phyloP scores from a whole-genome alignment of 1,140 invertebrate genomes.

The Drosophila asahinai region DNA sequence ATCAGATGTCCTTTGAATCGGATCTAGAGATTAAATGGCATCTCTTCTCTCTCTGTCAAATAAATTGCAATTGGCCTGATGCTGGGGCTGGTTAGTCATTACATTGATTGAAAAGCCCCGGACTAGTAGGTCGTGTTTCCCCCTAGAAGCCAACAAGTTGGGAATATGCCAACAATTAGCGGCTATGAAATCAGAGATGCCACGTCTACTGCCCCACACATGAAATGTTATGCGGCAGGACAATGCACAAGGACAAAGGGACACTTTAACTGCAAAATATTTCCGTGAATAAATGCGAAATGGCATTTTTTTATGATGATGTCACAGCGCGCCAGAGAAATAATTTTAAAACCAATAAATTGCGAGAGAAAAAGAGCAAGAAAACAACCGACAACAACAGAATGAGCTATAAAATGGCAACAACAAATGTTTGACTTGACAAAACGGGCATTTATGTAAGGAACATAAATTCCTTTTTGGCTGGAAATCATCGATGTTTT shows the following conservation, averaged over 20 bases:
- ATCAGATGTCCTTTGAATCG: slow-evolving; percentile 25
- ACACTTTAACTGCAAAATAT: slow-evolving; percentile 16
- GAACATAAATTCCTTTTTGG: slow-evolving; percentile 69
- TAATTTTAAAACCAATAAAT: slow-evolving; percentile 72
- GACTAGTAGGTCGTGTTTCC: slow-evolving; percentile 8
- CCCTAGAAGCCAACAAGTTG: slow-evolving; percentile 11
- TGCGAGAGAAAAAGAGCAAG: slow-evolving; percentile 24
- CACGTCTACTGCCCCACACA: neutral
- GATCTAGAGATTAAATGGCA: slow-evolving; percentile 19
- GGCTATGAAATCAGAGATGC: slow-evolving; percentile 8
- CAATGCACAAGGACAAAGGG: slow-evolving; percentile 34
- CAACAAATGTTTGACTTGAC: slow-evolving; percentile 58
- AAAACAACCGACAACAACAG: slow-evolving; percentile 37
- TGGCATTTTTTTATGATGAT: slow-evolving; percentile 54
- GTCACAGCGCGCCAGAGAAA: slow-evolving; percentile 58
- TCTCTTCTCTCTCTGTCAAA: slow-evolving; percentile 13
- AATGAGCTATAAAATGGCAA: slow-evolving; percentile 50
- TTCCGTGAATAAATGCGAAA: slow-evolving; percentile 41
- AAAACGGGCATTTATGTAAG: slow-evolving; percentile 65
- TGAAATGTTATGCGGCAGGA: slow-evolving; percentile 6
- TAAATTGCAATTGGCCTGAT: slow-evolving; percentile 31
- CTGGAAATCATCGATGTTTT: slow-evolving; percentile 54
- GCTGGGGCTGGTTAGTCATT: slow-evolving; percentile 6
- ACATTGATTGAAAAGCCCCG: slow-evolving; percentile 28
- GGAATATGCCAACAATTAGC: slow-evolving; percentile 40